These are phyloP conservation scores for Catocala sponsa DNA, from an alignment of 2,888 invertebrate species.

Conservation along the genomic window DNA sequence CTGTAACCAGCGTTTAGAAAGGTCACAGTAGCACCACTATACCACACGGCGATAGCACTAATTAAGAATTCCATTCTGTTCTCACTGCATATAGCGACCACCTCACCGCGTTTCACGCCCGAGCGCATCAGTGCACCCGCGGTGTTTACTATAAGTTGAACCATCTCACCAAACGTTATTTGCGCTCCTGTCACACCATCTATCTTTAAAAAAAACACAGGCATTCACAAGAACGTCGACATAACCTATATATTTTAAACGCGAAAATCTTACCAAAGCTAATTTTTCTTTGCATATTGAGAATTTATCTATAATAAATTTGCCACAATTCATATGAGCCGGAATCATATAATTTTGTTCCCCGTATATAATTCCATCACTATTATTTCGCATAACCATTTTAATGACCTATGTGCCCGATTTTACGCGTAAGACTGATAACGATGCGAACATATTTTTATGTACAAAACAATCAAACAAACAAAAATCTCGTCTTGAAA, in stretches of 20 bases:
- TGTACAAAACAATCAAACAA: too few species aligned
- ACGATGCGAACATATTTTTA: too few species aligned
- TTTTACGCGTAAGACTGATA: too few species aligned
- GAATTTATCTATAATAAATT: conserved; percentile 59
- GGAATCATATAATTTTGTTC: conserved; percentile 59
- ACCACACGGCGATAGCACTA: conserved; percentile 48
- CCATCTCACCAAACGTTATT: conserved; percentile 60
- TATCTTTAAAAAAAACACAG: conserved; percentile 39
- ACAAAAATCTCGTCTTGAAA: too few species aligned
- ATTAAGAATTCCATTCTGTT: conserved; percentile 67
- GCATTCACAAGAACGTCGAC: background rate
- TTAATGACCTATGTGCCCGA: too few species aligned
- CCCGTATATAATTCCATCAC: conserved; percentile 55
- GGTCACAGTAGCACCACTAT: conserved; percentile 60
- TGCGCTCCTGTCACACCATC: conserved; percentile 59
- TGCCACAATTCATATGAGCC: conserved; percentile 68
- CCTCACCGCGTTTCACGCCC: conserved; percentile 64
- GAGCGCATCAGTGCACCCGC: conserved; percentile 57
- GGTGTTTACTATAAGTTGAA: conserved; percentile 60
- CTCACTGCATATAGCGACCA: conserved; percentile 70
- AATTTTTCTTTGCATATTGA: conserved; percentile 55
- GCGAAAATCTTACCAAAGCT: conserved; percentile 63
- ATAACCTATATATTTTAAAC: background rate
- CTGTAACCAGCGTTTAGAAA: conserved; percentile 66
- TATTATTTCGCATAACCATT: too few species aligned